Conservation (phyloP, 2,888 invertebrate species). For the Dasysyrphus albostriatus region DNA sequence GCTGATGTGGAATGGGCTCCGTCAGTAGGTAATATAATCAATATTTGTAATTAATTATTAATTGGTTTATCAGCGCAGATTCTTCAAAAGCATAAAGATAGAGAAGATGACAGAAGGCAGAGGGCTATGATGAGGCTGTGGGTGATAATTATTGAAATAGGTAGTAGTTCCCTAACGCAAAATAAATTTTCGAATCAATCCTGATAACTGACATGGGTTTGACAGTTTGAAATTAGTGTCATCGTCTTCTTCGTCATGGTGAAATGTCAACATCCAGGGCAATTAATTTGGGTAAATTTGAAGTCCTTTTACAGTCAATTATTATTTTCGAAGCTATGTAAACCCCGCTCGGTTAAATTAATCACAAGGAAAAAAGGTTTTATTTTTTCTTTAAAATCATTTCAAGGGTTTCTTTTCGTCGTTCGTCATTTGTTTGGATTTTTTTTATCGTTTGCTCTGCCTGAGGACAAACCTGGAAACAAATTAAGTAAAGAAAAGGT, state of each 20-base stretch:
- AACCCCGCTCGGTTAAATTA: conserved; percentile 6
- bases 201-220: conserved; percentile 23
- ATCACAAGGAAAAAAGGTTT: neutral
- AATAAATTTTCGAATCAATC: neutral
- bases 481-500: neutral
- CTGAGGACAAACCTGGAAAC: conserved; percentile 4
- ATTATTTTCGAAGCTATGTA: conserved; percentile 13
- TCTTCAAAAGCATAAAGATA: neutral
- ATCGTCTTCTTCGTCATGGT: neutral
- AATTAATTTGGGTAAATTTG: conserved; percentile 25
- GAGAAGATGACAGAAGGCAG: neutral
- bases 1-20: neutral
- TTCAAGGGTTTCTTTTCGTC: conserved; percentile 32
- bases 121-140: neutral
- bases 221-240: neutral
- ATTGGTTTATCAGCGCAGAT: conserved; percentile 1
- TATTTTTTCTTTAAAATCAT: neutral
- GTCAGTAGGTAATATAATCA: conserved; percentile 9
- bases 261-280: conserved; percentile 24
- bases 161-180: neutral
- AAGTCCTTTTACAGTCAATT: conserved; percentile 33
- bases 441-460: neutral
- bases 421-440: neutral
- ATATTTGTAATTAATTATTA: conserved; percentile 31
- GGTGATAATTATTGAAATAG: neutral